Percentiles rank a stretch among this genome's conserved stretches.
These are phyloP conservation scores for Podarcis raffonei DNA, from an alignment of 2,113 vertebrate genomes.

Conservation along the genomic window DNA sequence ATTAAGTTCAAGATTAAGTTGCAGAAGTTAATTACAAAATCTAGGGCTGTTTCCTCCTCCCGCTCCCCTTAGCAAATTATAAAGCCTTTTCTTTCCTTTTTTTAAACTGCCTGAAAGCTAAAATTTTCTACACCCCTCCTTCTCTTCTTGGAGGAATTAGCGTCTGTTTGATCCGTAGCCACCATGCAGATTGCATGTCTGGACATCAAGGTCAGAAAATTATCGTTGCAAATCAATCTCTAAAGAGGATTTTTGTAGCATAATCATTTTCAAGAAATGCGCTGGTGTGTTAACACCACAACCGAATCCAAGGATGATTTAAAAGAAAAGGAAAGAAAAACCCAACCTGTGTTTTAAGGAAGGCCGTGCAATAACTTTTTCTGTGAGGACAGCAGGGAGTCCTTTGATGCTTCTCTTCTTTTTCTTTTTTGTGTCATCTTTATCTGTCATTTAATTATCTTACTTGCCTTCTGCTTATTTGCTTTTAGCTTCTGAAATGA, in stretches of 20 bases:
- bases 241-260: slow-evolving; percentile 35
- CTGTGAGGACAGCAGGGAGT: neutral
- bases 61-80: neutral
- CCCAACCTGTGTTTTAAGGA: neutral
- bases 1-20: slow-evolving; percentile 45
- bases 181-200: slow-evolving; percentile 52
- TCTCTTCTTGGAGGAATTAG: neutral
- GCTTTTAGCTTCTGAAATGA: slow-evolving; percentile 21
- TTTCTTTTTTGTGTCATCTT: neutral
- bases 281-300: neutral
- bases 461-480: neutral
- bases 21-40: slow-evolving; percentile 56
- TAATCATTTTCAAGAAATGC: neutral
- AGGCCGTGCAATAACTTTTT: neutral
- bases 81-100: neutral
- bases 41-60: neutral
- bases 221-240: slow-evolving; percentile 38
- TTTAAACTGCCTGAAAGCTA: slow-evolving; percentile 25
- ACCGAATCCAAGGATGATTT: neutral
- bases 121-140: neutral
- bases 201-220: slow-evolving; percentile 65
- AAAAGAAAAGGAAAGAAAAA: neutral
- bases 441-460: neutral
- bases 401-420: neutral
- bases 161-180: slow-evolving; percentile 50